Base-by-base conservation (phyloP, 2,888 invertebrate genomes). In the Noctua janthe region DNA sequence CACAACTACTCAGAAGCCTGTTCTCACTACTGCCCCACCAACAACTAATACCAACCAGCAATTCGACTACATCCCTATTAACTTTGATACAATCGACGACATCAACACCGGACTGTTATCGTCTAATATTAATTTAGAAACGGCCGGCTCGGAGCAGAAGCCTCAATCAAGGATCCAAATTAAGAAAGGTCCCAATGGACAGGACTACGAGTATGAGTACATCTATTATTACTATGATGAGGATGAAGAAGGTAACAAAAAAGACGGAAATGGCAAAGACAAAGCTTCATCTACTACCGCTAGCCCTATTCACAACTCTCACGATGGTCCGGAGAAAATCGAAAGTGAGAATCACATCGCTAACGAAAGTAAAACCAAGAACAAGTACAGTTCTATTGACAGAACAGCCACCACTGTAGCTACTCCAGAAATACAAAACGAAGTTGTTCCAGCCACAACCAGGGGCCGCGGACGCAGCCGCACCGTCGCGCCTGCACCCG, bases 181-280 rank as follows among this genome's bases (percentile, higher is more conserved):
- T 56, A 98, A 99, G 92, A 99, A 99, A 92, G 99, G 98, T 23
- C 98, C 98, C 2, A 99, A 99, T 91, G 99, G 99, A 3, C 98
- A 99, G 94, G 99, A 99, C 92, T 99, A 99, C 92, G 99, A 99
- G 94, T 99, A 99, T 92, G 99, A 99, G 93, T 99, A 99, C 92
- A 98, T 99, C 49, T 99, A 99, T 92, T 99, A 99, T 92, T 99
- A 99, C 91, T 98, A 98, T 90, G 98, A 99, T 90, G 99, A 99
- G 87, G 98, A 98, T 7, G 98, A 98, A 39, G 98, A 98, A 72
- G 88, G 85, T 47, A 95, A 77, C 78, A 81, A 95, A 85, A 97
- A 97, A 83, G 94, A 94, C 20, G 91, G 91, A 51, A 93, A 94
- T 69, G 88, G 88, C 8, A 94, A 94, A 71, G 94, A 94, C 47